A percentile compares a stretch with the other conserved stretches of the same genome.
Evolutionary conservation across 2,797 vertebrate species (phyloP).

Genomic region (Anisognathus igniventris): DNA sequence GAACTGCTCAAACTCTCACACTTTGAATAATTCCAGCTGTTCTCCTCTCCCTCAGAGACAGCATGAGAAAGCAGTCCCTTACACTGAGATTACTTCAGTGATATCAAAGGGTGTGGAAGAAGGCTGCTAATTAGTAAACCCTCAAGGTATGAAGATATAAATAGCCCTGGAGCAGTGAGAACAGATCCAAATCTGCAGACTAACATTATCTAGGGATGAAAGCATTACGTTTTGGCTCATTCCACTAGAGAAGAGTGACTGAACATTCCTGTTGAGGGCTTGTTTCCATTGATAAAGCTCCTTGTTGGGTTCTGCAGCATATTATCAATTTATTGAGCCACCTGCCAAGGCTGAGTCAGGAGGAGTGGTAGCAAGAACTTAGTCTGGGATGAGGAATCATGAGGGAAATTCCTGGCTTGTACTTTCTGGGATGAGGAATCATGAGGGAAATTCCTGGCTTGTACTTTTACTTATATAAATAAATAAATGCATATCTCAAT

Average conservation of each 20-base stretch:
- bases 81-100: slow-evolving; percentile 12
- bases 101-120: slow-evolving; percentile 41
- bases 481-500: neutral
- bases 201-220: slow-evolving; percentile 8
- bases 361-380: neutral
- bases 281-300: slow-evolving; percentile 50
- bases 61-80: neutral
- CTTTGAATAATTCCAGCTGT: slow-evolving; percentile 13
- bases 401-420: neutral
- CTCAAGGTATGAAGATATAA: slow-evolving; percentile 26
- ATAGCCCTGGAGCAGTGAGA: slow-evolving; percentile 21
- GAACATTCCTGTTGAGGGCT: slow-evolving; percentile 29
- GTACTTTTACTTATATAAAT: neutral
- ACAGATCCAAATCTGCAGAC: slow-evolving; percentile 24
- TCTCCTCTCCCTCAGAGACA: slow-evolving; percentile 16
- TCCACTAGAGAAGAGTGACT: slow-evolving; percentile 8
- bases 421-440: neutral
- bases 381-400: neutral
- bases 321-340: slow-evolving; percentile 18
- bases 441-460: neutral
- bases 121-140: slow-evolving; percentile 27
- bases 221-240: neutral
- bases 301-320: neutral
- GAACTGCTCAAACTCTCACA: neutral
- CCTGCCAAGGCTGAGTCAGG: neutral